Conservation (phyloP, 2,113 vertebrate genomes). For the Salvelinus sp. region DNA sequence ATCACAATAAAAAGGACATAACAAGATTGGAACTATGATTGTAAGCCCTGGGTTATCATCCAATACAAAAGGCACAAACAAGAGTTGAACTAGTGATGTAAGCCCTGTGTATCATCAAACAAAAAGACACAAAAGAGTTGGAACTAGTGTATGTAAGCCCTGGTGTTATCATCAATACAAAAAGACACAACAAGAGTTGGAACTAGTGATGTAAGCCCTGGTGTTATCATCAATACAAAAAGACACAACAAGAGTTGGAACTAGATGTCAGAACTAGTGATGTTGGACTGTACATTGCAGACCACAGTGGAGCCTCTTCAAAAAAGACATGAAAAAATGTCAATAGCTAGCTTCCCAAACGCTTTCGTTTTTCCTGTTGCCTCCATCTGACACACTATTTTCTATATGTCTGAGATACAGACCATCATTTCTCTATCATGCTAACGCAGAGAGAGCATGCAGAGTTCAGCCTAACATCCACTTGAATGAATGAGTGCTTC, state of each 20-base stretch:
- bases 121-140: too few species aligned
- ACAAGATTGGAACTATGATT: too few species aligned
- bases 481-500: too few species aligned
- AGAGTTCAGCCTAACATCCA: not conserved
- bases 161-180: too few species aligned
- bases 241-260: not conserved
- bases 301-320: not conserved
- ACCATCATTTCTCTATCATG: not conserved
- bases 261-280: too few species aligned
- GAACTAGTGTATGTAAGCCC: too few species aligned
- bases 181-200: not conserved
- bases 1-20: too few species aligned
- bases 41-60: too few species aligned
- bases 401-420: not conserved
- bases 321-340: conserved; percentile 24
- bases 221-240: not conserved
- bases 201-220: not conserved
- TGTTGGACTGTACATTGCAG: not conserved
- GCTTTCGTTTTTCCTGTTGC: not conserved
- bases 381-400: not conserved
- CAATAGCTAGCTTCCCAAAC: not conserved
- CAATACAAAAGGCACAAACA: too few species aligned
- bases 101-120: too few species aligned
- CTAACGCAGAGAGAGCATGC: not conserved
- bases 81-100: too few species aligned